A percentile compares a stretch with the other conserved stretches of the same genome.
These are phyloP conservation scores for Antechinus flavipes DNA, from an alignment of 2,113 vertebrate genomes.

Conservation along the genomic window DNA sequence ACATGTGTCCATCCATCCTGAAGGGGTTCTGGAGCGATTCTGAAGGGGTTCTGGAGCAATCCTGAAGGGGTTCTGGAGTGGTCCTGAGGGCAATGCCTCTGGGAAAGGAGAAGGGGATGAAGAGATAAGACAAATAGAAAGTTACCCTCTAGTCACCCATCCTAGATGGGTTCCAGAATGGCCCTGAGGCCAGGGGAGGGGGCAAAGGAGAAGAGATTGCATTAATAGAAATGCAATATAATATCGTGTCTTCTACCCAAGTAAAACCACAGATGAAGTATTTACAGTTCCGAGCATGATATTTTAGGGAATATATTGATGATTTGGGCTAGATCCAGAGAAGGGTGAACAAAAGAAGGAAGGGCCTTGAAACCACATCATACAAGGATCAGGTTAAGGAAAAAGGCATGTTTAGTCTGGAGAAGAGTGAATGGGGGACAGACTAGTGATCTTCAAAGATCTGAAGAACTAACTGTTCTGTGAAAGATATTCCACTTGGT, in stretches of 20 bases:
- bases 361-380: background rate
- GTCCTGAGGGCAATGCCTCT: no score
- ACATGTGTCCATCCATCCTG: background rate
- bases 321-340: background rate
- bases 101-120: no score
- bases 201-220: background rate
- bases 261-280: background rate
- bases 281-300: background rate
- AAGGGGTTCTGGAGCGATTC: background rate
- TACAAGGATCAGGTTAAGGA: background rate
- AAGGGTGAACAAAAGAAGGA: background rate
- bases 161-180: background rate
- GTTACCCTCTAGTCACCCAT: background rate
- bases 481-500: background rate
- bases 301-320: background rate
- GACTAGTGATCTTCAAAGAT: background rate
- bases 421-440: background rate
- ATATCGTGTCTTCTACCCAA: background rate
- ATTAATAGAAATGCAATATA: background rate
- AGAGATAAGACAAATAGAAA: no score
- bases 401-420: background rate
- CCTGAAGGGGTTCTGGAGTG: no score
- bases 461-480: background rate
- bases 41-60: background rate
- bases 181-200: background rate